phyloP scores from a whole-genome alignment of 2,888 invertebrate species.

The Brenthis ino region DNA sequence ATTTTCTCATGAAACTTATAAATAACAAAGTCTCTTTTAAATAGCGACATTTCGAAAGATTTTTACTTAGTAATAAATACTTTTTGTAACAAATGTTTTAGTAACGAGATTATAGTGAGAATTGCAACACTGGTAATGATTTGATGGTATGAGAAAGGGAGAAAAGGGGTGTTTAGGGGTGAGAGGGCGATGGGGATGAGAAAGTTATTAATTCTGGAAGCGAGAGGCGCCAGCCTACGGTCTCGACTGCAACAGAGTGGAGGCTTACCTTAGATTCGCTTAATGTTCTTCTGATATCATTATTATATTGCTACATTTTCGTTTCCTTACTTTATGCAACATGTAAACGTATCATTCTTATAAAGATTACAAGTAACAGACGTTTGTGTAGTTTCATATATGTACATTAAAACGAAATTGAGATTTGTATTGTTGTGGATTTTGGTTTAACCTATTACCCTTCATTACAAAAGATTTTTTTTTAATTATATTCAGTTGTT shows the following conservation, averaged over 20 bases:
- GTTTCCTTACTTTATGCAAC: slow-evolving; percentile 8
- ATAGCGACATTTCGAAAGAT: not conserved
- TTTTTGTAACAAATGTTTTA: not conserved
- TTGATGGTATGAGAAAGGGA: slow-evolving; percentile 50
- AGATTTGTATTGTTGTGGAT: too few species aligned
- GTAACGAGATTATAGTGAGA: slow-evolving; percentile 46
- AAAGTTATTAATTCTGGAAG: slow-evolving; percentile 82
- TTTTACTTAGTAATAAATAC: not conserved
- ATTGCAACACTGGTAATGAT: slow-evolving; percentile 50
- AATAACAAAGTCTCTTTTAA: not conserved
- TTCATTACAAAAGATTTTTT: not conserved
- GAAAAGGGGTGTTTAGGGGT: slow-evolving; percentile 48
- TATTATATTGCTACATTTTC: slow-evolving; percentile 52
- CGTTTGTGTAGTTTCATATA: not conserved
- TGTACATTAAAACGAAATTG: not conserved
- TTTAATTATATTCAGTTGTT: not conserved
- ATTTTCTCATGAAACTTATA: not conserved
- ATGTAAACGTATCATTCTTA: not conserved
- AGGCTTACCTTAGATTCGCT: slow-evolving; percentile 75
- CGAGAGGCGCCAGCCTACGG: slow-evolving; percentile 78
- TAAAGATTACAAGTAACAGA: not conserved
- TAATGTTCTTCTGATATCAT: slow-evolving; percentile 75
- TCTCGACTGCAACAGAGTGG: slow-evolving; percentile 73
- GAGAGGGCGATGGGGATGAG: slow-evolving; percentile 57
- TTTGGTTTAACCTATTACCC: not conserved